Evolutionary conservation across 2,888 invertebrate genomes (phyloP), one percentile per base, ranked within the genome.

Genomic region (Parnassius mnemosyne): DNA sequence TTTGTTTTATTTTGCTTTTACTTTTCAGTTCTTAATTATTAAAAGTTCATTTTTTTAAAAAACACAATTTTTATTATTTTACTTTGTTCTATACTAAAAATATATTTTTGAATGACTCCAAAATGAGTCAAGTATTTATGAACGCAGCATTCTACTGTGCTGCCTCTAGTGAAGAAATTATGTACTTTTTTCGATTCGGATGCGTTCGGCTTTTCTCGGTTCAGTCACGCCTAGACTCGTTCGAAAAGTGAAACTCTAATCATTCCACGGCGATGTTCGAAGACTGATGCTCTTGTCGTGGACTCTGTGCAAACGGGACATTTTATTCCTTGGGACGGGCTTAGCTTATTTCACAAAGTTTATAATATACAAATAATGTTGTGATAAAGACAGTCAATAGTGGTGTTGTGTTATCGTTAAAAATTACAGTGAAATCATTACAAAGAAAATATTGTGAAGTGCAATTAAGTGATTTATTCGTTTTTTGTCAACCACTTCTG

Each of bases 141-240:
- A 83, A 81, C 81, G 82, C 79, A 71, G 60, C 59, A 16, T 60
- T 63, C 49, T 44, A 68, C 60, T 65, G 78, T 77, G 83, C 80
- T 81, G 85, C 85, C 76, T 68, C 81, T 75, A 69, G 74, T 67
- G 87, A 75, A 59, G 66, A 63, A 51, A 60, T 63, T 61, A 41
- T 12, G 63, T 65, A 77, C 64, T 67, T 72, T 61, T 66, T 64
- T 44, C 10, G 42, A 60, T 55, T 87, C 89, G 87, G 85, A 62
- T 60, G 68, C 68, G 66, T 75, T 91, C 90, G 90, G 88, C 68
- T 79, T 72, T 77, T 71, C 72, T 89, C 90, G 89, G 83, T 70
- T 75, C 84, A 89, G 90, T 90, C 90, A 90, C 90, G 90, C 90
- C 90, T 90, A 89, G 88, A 89, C 89, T 88, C 87, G 90, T 89